Conservation (phyloP, 2,113 vertebrate species). For the Ictalurus furcatus region DNA sequence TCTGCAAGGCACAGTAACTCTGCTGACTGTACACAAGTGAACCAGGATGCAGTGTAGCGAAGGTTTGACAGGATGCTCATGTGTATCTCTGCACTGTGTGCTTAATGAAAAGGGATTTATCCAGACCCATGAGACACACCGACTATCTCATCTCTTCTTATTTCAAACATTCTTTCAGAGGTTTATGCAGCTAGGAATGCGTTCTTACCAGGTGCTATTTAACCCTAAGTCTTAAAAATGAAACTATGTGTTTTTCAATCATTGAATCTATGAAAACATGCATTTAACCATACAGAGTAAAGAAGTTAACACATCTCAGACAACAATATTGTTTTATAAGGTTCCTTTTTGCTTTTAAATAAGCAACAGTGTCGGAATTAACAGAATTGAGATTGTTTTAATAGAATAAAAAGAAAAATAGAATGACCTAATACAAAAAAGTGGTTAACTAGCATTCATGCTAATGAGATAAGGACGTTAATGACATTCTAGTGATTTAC, state of each 20-base stretch:
- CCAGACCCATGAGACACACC: slow-evolving; percentile 19
- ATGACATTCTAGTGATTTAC: not conserved
- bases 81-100: not conserved
- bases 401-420: too few species aligned
- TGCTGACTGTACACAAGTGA: slow-evolving; percentile 25
- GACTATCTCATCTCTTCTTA: not conserved
- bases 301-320: not conserved
- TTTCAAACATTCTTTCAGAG: not conserved
- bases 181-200: not conserved
- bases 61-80: slow-evolving; percentile 5
- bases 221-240: not conserved
- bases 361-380: not conserved
- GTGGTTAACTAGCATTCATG: not conserved
- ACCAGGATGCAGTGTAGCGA: not conserved
- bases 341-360: not conserved
- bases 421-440: not conserved
- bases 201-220: not conserved
- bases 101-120: slow-evolving; percentile 26
- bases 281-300: not conserved
- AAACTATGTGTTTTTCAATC: not conserved
- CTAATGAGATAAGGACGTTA: not conserved
- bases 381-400: too few species aligned
- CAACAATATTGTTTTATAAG: not conserved
- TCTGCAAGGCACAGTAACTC: not conserved
- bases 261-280: not conserved